Conservation (phyloP, 2,888 invertebrate species). For the Synanthedon tipuliformis region DNA sequence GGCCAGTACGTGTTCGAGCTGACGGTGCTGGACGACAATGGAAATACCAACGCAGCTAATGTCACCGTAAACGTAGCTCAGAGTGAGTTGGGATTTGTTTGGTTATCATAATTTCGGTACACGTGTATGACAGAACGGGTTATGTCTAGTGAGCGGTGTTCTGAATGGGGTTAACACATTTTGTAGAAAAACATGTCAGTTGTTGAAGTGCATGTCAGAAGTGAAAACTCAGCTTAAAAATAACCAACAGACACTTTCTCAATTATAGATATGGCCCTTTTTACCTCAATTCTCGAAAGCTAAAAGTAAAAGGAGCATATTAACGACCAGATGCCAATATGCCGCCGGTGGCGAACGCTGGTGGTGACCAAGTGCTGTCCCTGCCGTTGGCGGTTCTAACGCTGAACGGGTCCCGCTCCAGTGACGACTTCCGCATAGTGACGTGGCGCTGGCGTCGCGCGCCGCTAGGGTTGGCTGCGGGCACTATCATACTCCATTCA, state of each 20-base stretch:
- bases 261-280: too few species aligned
- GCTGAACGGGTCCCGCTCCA: constrained; percentile 86
- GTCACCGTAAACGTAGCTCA: constrained; percentile 85
- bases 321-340: constrained; percentile 81
- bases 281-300: too few species aligned
- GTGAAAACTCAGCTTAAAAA: too few species aligned
- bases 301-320: neutral
- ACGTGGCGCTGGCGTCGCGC: constrained; percentile 87
- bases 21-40: constrained; percentile 86
- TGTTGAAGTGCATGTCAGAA: too few species aligned
- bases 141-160: too few species aligned
- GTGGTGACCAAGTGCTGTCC: constrained; percentile 83
- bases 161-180: too few species aligned
- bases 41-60: constrained; percentile 80
- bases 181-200: too few species aligned
- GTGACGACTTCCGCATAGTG: constrained; percentile 87
- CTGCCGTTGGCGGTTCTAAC: constrained; percentile 81
- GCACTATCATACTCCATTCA: constrained; percentile 80
- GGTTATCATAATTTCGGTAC: too few species aligned
- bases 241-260: too few species aligned
- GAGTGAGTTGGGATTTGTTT: constrained; percentile 69
- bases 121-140: too few species aligned
- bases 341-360: constrained; percentile 89
- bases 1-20: constrained; percentile 86
- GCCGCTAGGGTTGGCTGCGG: constrained; percentile 83